Conservation (phyloP, 2,888 invertebrate species). For the Drosophila demipolita region DNA sequence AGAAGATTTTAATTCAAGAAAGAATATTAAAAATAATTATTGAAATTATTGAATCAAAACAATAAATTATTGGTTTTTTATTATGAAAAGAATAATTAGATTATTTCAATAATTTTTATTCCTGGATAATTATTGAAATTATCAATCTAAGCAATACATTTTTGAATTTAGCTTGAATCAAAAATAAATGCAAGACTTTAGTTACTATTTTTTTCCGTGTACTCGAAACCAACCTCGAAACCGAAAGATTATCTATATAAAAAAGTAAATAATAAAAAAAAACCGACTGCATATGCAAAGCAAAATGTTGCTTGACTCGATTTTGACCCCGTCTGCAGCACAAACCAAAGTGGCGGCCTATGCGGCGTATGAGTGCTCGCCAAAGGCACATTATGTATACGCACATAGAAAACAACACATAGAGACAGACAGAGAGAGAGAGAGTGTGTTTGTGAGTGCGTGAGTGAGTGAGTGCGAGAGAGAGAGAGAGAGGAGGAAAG, state of each 20-base stretch:
- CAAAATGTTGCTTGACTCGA: constrained; percentile 19
- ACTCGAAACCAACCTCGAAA: not conserved
- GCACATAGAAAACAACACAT: constrained; percentile 37
- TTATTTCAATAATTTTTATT: too few species aligned
- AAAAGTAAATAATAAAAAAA: not conserved
- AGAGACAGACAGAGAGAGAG: not conserved
- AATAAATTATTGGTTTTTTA: too few species aligned
- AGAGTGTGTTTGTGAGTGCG: too few species aligned
- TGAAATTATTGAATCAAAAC: too few species aligned
- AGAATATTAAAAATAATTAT: not conserved
- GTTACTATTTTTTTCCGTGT: not conserved
- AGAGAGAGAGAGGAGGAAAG: not conserved
- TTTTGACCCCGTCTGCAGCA: constrained; percentile 12
- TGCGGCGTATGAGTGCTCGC: constrained; percentile 61
- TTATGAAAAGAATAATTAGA: not conserved
- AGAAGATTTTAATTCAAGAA: not conserved
- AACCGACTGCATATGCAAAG: constrained; percentile 6
- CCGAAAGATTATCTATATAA: not conserved
- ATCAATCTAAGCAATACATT: not conserved
- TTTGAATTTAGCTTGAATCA: not conserved
- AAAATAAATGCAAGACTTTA: not conserved
- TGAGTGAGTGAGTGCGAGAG: not conserved
- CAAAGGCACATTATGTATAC: constrained; percentile 69
- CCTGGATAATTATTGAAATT: too few species aligned
- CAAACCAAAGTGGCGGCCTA: constrained; percentile 40